A percentile compares a stretch with the other conserved stretches of the same genome.
These are phyloP conservation scores for Himalopsyche phryganea DNA, from an alignment of 1,140 invertebrate species.

Conservation along the genomic window DNA sequence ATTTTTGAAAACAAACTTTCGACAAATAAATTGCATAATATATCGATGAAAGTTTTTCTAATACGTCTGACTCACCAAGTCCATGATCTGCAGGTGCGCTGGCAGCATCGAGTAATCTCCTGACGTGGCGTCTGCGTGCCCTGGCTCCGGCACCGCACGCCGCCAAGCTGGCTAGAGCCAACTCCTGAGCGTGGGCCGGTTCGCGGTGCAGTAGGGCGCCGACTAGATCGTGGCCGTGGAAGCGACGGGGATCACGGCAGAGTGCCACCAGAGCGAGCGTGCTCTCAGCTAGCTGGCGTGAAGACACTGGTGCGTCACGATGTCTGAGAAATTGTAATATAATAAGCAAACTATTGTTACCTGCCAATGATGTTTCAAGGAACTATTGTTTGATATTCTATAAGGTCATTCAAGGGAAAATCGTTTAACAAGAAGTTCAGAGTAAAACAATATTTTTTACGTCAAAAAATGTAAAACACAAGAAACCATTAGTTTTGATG, in stretches of 20 bases:
- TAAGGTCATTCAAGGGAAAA: too few species aligned
- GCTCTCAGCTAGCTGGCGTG: slow-evolving; percentile 69
- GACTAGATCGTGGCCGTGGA: slow-evolving; percentile 77
- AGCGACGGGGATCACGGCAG: slow-evolving; percentile 77
- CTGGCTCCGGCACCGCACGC: slow-evolving; percentile 77
- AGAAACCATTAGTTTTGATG: too few species aligned
- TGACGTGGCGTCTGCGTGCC: slow-evolving; percentile 72
- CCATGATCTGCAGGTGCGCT: slow-evolving; percentile 73
- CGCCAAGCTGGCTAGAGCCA: slow-evolving; percentile 55
- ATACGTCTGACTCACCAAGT: slow-evolving; percentile 58
- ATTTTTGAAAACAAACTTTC: too few species aligned
- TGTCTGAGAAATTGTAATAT: slow-evolving; percentile 50
- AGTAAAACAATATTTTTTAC: too few species aligned
- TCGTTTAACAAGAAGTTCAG: too few species aligned
- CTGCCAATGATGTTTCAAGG: too few species aligned
- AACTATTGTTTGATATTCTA: too few species aligned
- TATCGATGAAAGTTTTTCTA: too few species aligned
- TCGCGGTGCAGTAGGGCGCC: slow-evolving; percentile 70
- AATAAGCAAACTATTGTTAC: too few species aligned
- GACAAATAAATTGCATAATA: too few species aligned
- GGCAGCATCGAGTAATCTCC: slow-evolving; percentile 71
- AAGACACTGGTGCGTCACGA: slow-evolving; percentile 67
- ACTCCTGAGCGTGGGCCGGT: slow-evolving; percentile 66
- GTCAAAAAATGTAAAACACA: too few species aligned
- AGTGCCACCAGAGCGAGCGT: slow-evolving; percentile 70